Evolutionary conservation across 2,888 invertebrate species (phyloP), one percentile per base, ranked within the genome.

Genomic region (Diloba caeruleocephala): DNA sequence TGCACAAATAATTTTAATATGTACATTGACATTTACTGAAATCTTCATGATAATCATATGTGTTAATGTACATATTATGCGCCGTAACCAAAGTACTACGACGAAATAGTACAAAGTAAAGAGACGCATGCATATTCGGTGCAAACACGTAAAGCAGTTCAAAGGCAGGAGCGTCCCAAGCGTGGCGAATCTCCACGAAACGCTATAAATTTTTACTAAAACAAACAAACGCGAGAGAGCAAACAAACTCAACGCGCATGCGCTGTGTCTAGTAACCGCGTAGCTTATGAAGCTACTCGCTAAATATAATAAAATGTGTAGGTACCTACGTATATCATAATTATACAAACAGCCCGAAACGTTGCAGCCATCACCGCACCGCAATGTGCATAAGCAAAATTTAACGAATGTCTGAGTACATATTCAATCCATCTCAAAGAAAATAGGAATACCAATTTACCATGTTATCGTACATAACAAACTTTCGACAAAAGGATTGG

Each of bases 181-280:
- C 74, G 77, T 74, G 74, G 78, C 71, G 76, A 82, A 83, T 84
- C 84, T 84, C 78, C 70, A 75, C 80, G 79, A 79, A 85, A 78
- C 80, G 83, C 83, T 79, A 85, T 87, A 87, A 84, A 84, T 88
- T 89, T 88, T 88, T 88, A 85, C 79, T 85, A 87, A 88, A 88
- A 87, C 86, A 89, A 89, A 90, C 89, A 88, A 68, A 76, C 76
- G 66, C 62, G 78, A 76, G 71, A 74, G 80, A 69, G 71, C 76
- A 84, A 84, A 87, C 85, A 89, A 87, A 88, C 83, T 82, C 52
- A 53, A 68, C 52, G 74, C 82, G 79, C 83, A 82, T 81, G 84
- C 82, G 82, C 71, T 62, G 53, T 55, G 61, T 65, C 63, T 64
- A 58, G 61, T 55, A 61, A 69, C 57, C 74, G 58, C 60, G 46